A percentile compares a stretch with the other conserved stretches of the same genome.
These are phyloP conservation scores for Drosophila emarginata DNA, from an alignment of 2,888 invertebrate genomes.

Conservation along the genomic window DNA sequence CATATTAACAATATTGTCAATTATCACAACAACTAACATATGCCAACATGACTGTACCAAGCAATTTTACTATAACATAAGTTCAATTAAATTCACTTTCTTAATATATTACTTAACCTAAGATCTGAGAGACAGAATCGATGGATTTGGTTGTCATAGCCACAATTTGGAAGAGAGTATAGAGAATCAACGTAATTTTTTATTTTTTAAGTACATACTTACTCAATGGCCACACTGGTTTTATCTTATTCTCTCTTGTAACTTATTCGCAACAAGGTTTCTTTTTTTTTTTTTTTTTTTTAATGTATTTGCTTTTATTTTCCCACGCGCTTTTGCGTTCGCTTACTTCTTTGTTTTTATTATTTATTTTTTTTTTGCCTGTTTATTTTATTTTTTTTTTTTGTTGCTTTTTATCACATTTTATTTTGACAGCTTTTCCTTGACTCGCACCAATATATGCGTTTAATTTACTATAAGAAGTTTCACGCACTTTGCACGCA, in stretches of 20 bases:
- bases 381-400: too few species aligned
- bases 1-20: neutral
- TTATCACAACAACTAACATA: neutral
- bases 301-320: slow-evolving; percentile 6
- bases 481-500: slow-evolving; percentile 52
- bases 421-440: neutral
- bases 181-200: too few species aligned
- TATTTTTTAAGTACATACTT: too few species aligned
- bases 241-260: neutral
- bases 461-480: slow-evolving; percentile 46
- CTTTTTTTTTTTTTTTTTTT: neutral
- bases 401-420: slow-evolving; percentile 5
- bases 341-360: neutral
- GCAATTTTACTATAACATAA: too few species aligned
- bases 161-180: too few species aligned
- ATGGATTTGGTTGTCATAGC: too few species aligned
- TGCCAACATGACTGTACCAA: neutral
- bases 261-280: slow-evolving; percentile 1
- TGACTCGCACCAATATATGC: slow-evolving; percentile 11
- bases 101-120: too few species aligned
- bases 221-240: too few species aligned
- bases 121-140: too few species aligned
- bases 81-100: too few species aligned
- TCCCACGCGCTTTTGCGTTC: slow-evolving; percentile 25
- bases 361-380: neutral